phyloP scores from a whole-genome alignment of 2,797 vertebrate genomes.

The Sardinella longiceps region DNA sequence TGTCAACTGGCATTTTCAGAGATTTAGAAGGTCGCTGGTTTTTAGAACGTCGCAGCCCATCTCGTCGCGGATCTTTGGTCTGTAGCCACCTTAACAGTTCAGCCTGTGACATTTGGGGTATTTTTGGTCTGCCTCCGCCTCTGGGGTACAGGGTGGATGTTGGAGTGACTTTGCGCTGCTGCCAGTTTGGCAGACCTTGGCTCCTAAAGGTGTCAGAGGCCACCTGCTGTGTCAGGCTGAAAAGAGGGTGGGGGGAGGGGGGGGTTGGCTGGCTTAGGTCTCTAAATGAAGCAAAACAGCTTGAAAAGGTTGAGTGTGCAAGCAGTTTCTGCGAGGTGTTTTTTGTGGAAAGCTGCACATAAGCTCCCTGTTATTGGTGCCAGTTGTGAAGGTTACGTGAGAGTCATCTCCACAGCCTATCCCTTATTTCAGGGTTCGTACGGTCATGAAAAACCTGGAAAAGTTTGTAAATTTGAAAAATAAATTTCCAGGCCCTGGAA shows the following conservation, averaged over 20 bases:
- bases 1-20: no score
- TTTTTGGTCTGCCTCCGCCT: background rate
- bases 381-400: background rate
- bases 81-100: no score
- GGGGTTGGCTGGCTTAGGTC: background rate
- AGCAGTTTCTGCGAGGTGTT: background rate
- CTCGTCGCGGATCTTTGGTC: no score
- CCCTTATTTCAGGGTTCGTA: no score
- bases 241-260: no score
- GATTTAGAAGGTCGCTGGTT: no score
- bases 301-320: background rate
- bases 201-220: background rate
- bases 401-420: background rate
- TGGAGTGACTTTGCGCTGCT: background rate
- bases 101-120: background rate
- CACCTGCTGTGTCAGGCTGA: background rate
- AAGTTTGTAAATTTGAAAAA: no score
- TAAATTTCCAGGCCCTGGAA: no score
- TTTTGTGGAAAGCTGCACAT: background rate
- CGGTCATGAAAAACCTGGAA: no score
- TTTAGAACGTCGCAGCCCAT: no score
- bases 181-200: constrained; percentile 14
- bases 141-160: background rate
- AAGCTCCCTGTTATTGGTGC: background rate
- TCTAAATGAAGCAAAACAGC: background rate